phyloP scores from a whole-genome alignment of 1,140 invertebrate genomes.

The Thaumetopoea pityocampa region DNA sequence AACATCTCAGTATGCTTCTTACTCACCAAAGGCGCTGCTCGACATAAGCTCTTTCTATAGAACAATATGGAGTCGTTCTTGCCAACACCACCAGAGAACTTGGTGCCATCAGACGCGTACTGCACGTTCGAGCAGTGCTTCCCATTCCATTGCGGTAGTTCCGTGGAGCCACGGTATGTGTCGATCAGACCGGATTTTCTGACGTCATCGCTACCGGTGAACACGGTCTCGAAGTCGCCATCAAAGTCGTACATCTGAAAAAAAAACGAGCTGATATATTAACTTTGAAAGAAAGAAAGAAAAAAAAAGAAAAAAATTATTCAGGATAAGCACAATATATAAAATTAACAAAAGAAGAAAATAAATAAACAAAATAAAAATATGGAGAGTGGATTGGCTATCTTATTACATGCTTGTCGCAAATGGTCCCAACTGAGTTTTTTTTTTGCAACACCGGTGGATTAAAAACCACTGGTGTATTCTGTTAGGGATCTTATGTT shows the following conservation, averaged over 20 bases:
- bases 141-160: conserved; percentile 86
- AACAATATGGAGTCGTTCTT: conserved; percentile 84
- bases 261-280: not conserved
- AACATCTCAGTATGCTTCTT: not conserved
- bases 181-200: conserved; percentile 81
- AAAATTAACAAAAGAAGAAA: too few species aligned
- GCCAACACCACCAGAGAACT: conserved; percentile 83
- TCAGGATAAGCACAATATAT: too few species aligned
- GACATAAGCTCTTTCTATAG: conserved; percentile 89
- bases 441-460: too few species aligned
- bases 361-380: too few species aligned
- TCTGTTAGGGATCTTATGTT: too few species aligned
- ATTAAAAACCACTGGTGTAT: too few species aligned
- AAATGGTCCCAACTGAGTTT: too few species aligned
- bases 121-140: conserved; percentile 85
- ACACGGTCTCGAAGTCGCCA: conserved; percentile 87
- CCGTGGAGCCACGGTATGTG: conserved; percentile 83
- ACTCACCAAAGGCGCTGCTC: conserved; percentile 83
- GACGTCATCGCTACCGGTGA: conserved; percentile 82
- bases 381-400: too few species aligned
- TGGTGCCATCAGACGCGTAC: conserved; percentile 89
- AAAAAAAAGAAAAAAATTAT: too few species aligned
- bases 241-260: conserved; percentile 90
- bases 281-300: not conserved
- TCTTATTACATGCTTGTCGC: too few species aligned